Conservation (phyloP, 2,113 vertebrate species). For the Entosphenus tridentatus region DNA sequence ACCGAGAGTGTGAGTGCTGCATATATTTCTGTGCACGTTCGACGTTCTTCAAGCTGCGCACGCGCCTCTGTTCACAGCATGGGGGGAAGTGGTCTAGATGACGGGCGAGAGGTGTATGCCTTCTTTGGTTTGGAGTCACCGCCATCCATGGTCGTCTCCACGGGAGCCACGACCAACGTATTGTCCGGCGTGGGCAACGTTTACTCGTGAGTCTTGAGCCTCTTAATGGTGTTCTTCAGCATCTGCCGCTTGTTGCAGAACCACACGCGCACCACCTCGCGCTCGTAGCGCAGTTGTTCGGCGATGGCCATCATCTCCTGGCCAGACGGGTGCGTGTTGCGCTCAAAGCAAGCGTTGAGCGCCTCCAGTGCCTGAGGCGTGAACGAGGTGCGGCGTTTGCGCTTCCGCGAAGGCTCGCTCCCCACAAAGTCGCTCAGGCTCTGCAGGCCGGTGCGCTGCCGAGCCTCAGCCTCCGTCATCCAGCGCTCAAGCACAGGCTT, state of each 20-base stretch:
- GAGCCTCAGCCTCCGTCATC: conserved; percentile 99
- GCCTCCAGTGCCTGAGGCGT: conserved; percentile 96
- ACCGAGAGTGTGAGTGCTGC: too few relatives aligned
- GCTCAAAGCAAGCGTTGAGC: conserved; percentile 99
- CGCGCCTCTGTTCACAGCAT: too few relatives aligned
- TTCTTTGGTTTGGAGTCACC: too few relatives aligned
- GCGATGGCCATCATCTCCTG: conserved; percentile 99
- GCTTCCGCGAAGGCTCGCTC: conserved; percentile 98
- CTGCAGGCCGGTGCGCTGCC: conserved; percentile 99
- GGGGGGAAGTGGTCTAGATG: too few relatives aligned
- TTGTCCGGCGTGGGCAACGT: too few relatives aligned
- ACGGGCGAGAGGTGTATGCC: too few relatives aligned
- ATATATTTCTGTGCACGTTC: too few relatives aligned
- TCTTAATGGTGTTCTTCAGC: conserved; percentile 98
- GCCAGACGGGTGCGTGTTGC: conserved; percentile 96
- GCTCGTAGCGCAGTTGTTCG: conserved; percentile 98
- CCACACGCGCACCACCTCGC: conserved; percentile 98
- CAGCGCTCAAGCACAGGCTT: conserved; percentile 99
- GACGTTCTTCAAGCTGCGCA: too few relatives aligned
- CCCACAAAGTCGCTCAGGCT: conserved; percentile 99
- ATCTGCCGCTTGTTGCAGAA: conserved; percentile 99
- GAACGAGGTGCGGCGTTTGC: conserved; percentile 98
- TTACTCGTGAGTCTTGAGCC: conserved; percentile 74
- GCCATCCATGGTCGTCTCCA: too few relatives aligned
- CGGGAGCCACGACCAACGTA: too few relatives aligned